phyloP scores from a whole-genome alignment of 2,113 vertebrate genomes.

The Zosterops lateralis region DNA sequence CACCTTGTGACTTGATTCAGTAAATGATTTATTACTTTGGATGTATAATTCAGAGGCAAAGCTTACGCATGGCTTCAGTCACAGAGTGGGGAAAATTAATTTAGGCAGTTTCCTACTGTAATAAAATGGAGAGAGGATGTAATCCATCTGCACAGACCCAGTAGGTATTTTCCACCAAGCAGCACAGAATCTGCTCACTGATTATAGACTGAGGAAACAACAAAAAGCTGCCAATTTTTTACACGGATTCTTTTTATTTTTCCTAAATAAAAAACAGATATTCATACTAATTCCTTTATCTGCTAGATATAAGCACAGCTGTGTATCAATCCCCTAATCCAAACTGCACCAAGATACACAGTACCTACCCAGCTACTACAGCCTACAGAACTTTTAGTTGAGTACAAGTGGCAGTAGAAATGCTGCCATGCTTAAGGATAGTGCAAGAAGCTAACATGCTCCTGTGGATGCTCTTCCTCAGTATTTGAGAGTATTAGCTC shows the following conservation, averaged over 20 bases:
- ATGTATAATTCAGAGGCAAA: conserved; percentile 39
- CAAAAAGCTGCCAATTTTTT: background rate
- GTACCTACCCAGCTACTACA: background rate
- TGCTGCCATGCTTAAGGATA: background rate
- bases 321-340: background rate
- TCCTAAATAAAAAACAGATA: no score
- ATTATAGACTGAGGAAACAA: background rate
- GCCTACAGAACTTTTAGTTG: background rate
- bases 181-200: background rate
- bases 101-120: conserved; percentile 13
- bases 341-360: background rate
- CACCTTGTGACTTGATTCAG: background rate
- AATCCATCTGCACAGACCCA: background rate
- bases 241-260: background rate
- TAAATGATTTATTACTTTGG: conserved; percentile 59
- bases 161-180: background rate
- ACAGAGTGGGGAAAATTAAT: background rate
- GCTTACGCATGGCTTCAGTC: background rate
- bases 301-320: background rate
- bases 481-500: background rate
- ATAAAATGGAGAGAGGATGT: background rate
- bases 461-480: background rate
- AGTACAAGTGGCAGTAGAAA: background rate
- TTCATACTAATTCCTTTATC: background rate
- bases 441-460: background rate